phyloP scores from a whole-genome alignment of 1,140 invertebrate genomes.

The Mylabris phalerata region DNA sequence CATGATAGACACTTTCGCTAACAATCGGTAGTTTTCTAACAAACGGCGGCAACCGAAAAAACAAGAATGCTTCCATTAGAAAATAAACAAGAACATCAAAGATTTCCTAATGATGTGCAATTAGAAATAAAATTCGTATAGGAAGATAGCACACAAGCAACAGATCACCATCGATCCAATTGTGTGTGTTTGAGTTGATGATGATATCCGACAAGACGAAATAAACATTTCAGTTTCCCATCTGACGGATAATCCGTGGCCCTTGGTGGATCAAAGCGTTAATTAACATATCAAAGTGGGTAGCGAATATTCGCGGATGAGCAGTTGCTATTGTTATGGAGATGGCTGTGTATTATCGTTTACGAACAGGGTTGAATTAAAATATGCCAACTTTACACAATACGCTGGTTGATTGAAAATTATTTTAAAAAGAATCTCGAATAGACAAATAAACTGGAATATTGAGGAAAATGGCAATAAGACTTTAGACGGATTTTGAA shows the following conservation, averaged over 20 bases:
- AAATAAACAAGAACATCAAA: conserved; percentile 1
- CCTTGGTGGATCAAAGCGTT: conserved; percentile 18
- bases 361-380: neutral
- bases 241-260: conserved; percentile 7
- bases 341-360: conserved; percentile 19
- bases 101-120: neutral
- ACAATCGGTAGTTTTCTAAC: conserved; percentile 7
- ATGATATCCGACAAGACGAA: neutral
- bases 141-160: neutral
- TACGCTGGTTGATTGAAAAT: too few species aligned
- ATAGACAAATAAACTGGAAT: too few species aligned
- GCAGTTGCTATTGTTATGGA: conserved; percentile 20
- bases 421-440: too few species aligned
- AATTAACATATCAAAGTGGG: conserved; percentile 25
- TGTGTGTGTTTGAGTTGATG: too few species aligned
- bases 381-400: too few species aligned
- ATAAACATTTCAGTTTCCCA: conserved; percentile 3
- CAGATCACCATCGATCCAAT: too few species aligned
- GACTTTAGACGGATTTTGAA: too few species aligned
- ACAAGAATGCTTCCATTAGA: neutral
- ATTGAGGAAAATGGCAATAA: too few species aligned
- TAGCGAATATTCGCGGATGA: conserved; percentile 15
- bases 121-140: conserved; percentile 1
- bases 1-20: conserved; percentile 20
- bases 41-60: neutral